Base-by-base conservation (phyloP, 2,113 vertebrate genomes). In the Eublepharis macularius region DNA sequence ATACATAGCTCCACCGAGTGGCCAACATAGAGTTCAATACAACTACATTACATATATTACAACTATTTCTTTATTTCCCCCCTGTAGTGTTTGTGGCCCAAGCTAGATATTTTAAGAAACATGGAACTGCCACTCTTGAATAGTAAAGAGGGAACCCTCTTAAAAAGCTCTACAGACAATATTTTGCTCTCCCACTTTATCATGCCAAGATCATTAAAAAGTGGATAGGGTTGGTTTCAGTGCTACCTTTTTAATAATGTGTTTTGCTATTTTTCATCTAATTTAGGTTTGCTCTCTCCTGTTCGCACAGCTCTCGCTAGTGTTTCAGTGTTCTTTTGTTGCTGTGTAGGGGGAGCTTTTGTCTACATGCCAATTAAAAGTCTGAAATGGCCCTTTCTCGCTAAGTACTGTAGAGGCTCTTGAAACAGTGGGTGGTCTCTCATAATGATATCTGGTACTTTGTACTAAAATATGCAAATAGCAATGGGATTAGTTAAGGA, bases 1-100 rank as follows among this genome's bases (percentile, higher is more conserved):
- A 57, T 47, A 1, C 65, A 81, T 47, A 88, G 82, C 89, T 41
- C 84, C 86, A 86, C 41, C 92, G 92, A 84, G 66, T n/a, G 91
- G 49, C 82, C 41, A 60, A 39, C 32, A 1, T 6, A 45, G 29
- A 74, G 41, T 72, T 49, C n/a, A 72, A 49, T 57, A n/a, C n/a
- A 80, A 66, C 16, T 63, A 24, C 21, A 17, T 63, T 63, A 6
- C 57, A 24, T 63, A 24, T 63, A 24, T 63, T 63, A n/a, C n/a
- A n/a, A 24, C 2, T 63, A 5, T 24, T 11, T n/a, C n/a, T 39
- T 19, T 51, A 6, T 13, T 76, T 34, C 16, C 74, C 36, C 2
- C 1, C 6, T 16, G 17, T 86, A 1, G 26, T 43, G 1, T 49
- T n/a, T 76, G 26, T 8, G 47, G 13, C 57, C 7, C 2, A 34